phyloP scores from a whole-genome alignment of 2,797 vertebrate species.

The Gymnoscopelus braueri region DNA sequence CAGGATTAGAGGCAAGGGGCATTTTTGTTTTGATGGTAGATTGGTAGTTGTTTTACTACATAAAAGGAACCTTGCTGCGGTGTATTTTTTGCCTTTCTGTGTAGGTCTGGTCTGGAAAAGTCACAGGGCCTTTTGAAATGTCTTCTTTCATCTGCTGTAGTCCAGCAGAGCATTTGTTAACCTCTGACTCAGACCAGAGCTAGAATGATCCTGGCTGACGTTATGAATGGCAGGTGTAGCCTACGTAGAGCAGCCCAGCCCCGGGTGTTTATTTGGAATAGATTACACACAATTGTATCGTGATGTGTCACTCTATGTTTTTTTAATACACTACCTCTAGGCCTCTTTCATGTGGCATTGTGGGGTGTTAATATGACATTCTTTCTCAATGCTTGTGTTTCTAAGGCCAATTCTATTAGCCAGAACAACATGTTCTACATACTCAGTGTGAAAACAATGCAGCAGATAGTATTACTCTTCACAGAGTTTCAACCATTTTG shows the following conservation, averaged over 20 bases:
- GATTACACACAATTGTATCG: constrained; percentile 2
- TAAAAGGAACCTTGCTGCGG: constrained; percentile 42
- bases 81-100: constrained; percentile 43
- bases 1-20: constrained; percentile 39
- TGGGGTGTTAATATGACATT: constrained; percentile 19
- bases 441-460: not conserved
- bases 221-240: constrained; percentile 18
- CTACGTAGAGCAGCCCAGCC: constrained; percentile 30
- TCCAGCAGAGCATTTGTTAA: constrained; percentile 32
- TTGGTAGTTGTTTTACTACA: constrained; percentile 45
- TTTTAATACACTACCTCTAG: constrained; percentile 24
- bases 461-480: no score
- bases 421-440: constrained; percentile 8
- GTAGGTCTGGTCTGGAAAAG: constrained; percentile 67
- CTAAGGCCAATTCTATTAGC: constrained; percentile 3
- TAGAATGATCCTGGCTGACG: constrained; percentile 58
- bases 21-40: constrained; percentile 58
- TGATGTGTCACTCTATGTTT: constrained; percentile 22
- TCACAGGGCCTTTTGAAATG: constrained; percentile 55
- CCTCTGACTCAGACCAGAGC: constrained; percentile 45
- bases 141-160: constrained; percentile 43
- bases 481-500: no score
- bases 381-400: not conserved
- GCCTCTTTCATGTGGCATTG: constrained; percentile 19
- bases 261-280: constrained; percentile 31